phyloP scores from a whole-genome alignment of 2,797 vertebrate genomes.

The Anguilla obscura region DNA sequence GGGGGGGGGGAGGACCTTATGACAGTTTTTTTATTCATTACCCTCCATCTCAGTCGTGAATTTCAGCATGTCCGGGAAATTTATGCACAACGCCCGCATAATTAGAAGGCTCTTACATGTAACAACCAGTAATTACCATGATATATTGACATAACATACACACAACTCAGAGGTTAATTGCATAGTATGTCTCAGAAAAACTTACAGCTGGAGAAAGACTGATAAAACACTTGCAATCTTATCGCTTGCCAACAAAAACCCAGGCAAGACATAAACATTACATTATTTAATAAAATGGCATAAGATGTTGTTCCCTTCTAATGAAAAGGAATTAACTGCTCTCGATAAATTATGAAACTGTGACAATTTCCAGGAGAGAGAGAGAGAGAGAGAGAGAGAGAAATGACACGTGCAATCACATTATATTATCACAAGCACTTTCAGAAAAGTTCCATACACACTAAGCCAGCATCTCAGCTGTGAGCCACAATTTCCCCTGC shows the following conservation, averaged over 20 bases:
- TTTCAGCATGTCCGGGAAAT: not conserved
- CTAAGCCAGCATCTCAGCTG: not conserved
- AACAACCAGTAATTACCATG: conserved; percentile 7
- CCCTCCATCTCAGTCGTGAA: not conserved
- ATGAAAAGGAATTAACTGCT: not conserved
- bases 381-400: not conserved
- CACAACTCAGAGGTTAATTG: not conserved
- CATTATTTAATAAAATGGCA: not conserved
- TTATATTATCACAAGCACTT: not conserved
- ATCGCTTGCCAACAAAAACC: not conserved
- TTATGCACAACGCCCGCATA: not conserved
- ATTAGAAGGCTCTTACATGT: not conserved
- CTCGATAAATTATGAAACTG: not conserved
- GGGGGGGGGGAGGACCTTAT: not conserved
- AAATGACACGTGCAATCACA: not conserved
- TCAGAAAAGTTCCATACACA: not conserved
- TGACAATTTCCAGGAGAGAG: not conserved
- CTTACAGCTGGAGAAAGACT: not conserved
- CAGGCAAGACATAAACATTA: not conserved
- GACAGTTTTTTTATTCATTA: not conserved
- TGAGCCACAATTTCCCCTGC: not conserved
- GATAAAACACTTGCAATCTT: not conserved
- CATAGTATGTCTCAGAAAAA: not conserved
- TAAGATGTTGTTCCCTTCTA: not conserved
- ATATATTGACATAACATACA: not conserved